These are phyloP conservation scores for Fragum whitleyi DNA, from an alignment of 2,888 invertebrate genomes.

Conservation along the genomic window DNA sequence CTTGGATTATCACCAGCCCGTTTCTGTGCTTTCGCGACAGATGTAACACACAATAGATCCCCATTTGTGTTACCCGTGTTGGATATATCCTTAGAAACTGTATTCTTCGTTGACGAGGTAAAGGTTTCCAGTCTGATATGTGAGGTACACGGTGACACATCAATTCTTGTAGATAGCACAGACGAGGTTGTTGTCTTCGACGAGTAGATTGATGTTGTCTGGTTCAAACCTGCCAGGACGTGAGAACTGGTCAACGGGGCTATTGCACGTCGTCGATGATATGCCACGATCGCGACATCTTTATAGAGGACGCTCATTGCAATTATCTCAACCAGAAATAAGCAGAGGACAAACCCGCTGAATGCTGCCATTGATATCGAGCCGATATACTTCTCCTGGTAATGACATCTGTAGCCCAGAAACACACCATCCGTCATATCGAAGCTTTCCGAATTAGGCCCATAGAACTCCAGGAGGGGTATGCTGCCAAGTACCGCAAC, in stretches of 20 bases:
- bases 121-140: neutral
- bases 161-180: neutral
- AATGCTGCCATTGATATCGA: constrained; percentile 38
- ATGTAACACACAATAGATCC: neutral
- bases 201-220: neutral
- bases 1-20: neutral
- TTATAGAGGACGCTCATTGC: constrained; percentile 54
- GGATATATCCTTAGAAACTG: neutral
- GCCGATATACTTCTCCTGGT: constrained; percentile 39
- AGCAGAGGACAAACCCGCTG: constrained; percentile 37
- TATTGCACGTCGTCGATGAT: constrained; percentile 36
- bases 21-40: neutral
- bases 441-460: constrained; percentile 16
- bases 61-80: neutral
- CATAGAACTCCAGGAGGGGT: constrained; percentile 68
- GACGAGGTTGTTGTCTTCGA: neutral
- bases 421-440: constrained; percentile 8
- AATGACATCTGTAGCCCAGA: constrained; percentile 59
- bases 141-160: neutral
- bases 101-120: neutral
- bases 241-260: constrained; percentile 44
- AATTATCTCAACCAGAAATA: constrained; percentile 41
- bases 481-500: constrained; percentile 46
- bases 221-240: constrained; percentile 30
- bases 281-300: constrained; percentile 59